Percentiles rank a stretch among this genome's conserved stretches.
phyloP scores from a whole-genome alignment of 2,888 invertebrate species.

The Sminthurinus aureus region DNA sequence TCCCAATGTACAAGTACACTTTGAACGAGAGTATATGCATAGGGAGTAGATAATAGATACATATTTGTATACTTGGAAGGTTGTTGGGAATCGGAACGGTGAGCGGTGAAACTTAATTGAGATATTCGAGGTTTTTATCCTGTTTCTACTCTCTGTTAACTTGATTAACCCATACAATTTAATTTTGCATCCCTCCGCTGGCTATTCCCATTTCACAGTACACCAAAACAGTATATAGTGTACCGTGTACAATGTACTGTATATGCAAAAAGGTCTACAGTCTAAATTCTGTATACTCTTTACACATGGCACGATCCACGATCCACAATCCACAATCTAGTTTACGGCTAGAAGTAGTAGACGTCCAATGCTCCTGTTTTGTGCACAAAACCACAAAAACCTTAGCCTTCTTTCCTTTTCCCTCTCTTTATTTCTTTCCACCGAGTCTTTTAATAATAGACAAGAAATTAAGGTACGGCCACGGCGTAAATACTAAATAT shows the following conservation, averaged over 20 bases:
- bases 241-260: neutral
- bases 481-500: too few species aligned
- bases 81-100: slow-evolving; percentile 40
- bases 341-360: too few species aligned
- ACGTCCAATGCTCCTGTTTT: too few species aligned
- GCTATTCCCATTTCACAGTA: slow-evolving; percentile 40
- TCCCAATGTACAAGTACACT: slow-evolving; percentile 13
- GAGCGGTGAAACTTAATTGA: slow-evolving; percentile 50
- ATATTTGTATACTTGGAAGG: slow-evolving; percentile 1
- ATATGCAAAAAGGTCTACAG: neutral
- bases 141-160: slow-evolving; percentile 45
- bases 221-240: too few species aligned
- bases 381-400: too few species aligned
- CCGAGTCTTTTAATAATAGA: too few species aligned
- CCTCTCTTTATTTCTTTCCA: too few species aligned
- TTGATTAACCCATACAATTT: slow-evolving; percentile 53
- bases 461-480: too few species aligned
- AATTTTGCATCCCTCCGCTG: slow-evolving; percentile 50
- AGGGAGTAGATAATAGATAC: neutral
- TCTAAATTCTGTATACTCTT: too few species aligned
- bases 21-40: neutral
- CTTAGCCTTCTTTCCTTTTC: too few species aligned
- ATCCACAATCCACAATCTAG: too few species aligned
- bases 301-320: too few species aligned
- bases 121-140: slow-evolving; percentile 50